Base-by-base conservation (phyloP, 2,797 vertebrate species). In the Onychomys leucogaster region DNA sequence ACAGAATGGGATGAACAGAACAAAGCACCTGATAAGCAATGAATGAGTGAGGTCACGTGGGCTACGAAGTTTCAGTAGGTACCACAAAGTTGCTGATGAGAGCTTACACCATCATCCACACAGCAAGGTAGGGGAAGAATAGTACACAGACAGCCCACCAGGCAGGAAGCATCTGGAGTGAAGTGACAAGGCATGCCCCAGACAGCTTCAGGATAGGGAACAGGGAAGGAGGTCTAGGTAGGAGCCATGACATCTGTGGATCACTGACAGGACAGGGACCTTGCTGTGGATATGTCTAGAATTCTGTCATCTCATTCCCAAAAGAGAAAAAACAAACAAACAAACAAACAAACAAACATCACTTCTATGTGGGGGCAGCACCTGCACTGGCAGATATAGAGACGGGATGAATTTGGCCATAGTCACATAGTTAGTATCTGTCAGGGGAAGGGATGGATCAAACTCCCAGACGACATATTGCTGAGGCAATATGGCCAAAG, bases 101-200 rank as follows among this genome's bases (percentile, higher is more conserved):
- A 65, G 59, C 7, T 34, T n/a, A 73, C 14, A 27, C 21, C 32
- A 78, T 84, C 10, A 1, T 37, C 6, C 19, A 12, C 43, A 55
- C 0, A 0, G 29, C 0, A 5, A 29, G 0, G 1, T 46, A 13
- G 12, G 49, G 61, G 4, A 3, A 49, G 52, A 71, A n/a, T 41
- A 34, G 71, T 27, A 2, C 0, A 21, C 27, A 71, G 43, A 21
- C 19, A 10, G 16, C 37, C 86, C 34, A 87, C 21, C 75, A 78
- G 78, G 34, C 27, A 16, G 6, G 78, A 78, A 52, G 81, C 59
- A n/a, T 77, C 81, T 37, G 43, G 34, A 10, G 14, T 3, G 1
- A 1, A 0, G 23, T 0, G 49, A 57, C 0, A 32, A 11, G 32
- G 27, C 57, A 12, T 0, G 0, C 21, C 41, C 75, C 17, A 4